Percentiles rank a stretch among this genome's conserved stretches.
Conservation (phyloP, 2,888 invertebrate genomes). For the Lasioglossum calceatum region DNA sequence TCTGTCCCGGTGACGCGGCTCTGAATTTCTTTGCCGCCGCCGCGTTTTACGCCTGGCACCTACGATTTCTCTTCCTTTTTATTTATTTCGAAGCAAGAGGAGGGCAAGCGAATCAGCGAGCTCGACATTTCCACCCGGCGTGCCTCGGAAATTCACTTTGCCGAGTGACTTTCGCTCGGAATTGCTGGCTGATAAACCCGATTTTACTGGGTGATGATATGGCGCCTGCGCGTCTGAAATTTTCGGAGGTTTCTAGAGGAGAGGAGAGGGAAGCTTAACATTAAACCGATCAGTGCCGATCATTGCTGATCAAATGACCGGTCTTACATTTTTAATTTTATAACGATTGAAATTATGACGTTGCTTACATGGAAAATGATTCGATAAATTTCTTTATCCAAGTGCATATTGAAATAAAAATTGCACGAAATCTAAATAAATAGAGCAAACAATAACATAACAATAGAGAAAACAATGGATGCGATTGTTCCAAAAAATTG, state of each 20-base stretch:
- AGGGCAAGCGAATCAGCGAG: not conserved
- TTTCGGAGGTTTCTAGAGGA: not conserved
- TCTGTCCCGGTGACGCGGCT: slow-evolving; percentile 53
- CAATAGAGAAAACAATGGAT: no score
- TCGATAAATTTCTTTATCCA: no score
- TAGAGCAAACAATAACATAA: no score
- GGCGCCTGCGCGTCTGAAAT: not conserved
- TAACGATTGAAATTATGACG: no score
- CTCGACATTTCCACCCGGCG: slow-evolving; percentile 3
- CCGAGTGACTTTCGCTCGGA: not conserved
- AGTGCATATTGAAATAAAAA: no score
- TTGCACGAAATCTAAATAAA: no score
- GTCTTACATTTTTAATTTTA: no score
- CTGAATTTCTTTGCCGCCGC: slow-evolving; percentile 50
- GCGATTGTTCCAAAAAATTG: no score
- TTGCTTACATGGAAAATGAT: no score
- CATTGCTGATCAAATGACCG: no score
- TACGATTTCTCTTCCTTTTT: slow-evolving; percentile 36
- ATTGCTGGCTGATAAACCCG: not conserved
- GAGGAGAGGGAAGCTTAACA: no score
- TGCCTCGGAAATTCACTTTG: not conserved
- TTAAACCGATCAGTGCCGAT: no score
- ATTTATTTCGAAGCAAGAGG: not conserved
- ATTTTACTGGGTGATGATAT: not conserved
- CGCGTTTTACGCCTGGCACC: slow-evolving; percentile 53